A percentile compares a stretch with the other conserved stretches of the same genome.
Evolutionary conservation across 2,888 invertebrate species (phyloP).

Genomic region (Peribatodes rhomboidaria): DNA sequence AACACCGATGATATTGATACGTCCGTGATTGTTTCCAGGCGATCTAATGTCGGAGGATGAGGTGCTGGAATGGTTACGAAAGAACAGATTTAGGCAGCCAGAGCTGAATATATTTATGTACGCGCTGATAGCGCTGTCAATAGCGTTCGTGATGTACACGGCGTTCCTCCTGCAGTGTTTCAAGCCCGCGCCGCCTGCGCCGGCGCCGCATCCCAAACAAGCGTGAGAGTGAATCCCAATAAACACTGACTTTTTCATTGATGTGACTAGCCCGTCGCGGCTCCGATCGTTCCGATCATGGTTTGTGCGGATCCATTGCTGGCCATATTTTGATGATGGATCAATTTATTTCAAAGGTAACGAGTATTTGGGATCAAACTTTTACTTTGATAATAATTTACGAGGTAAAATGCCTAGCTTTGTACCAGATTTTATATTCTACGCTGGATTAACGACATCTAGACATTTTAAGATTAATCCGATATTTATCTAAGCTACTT

Average conservation of each 20-base stretch:
- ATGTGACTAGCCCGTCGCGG: slow-evolving; percentile 55
- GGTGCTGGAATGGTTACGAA: slow-evolving; percentile 96
- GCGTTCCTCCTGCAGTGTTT: slow-evolving; percentile 96
- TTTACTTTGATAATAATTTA: slow-evolving; percentile 59
- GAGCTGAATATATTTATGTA: slow-evolving; percentile 98
- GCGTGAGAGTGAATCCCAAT: slow-evolving; percentile 77
- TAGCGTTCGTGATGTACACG: slow-evolving; percentile 95
- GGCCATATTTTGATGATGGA: slow-evolving; percentile 52
- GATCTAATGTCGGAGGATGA: slow-evolving; percentile 94
- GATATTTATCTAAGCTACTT: slow-evolving; percentile 36
- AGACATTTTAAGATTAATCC: slow-evolving; percentile 47
- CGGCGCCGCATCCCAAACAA: slow-evolving; percentile 89
- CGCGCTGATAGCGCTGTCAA: slow-evolving; percentile 93
- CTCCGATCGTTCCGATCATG: slow-evolving; percentile 49
- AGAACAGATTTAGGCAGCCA: slow-evolving; percentile 96
- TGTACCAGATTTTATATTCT: slow-evolving; percentile 43
- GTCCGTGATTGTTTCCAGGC: slow-evolving; percentile 82
- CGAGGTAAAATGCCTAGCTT: slow-evolving; percentile 44
- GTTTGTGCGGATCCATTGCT: slow-evolving; percentile 56
- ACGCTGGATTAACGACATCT: slow-evolving; percentile 57
- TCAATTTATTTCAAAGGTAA: slow-evolving; percentile 60
- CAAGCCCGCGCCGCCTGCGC: slow-evolving; percentile 89
- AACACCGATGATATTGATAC: slow-evolving; percentile 5
- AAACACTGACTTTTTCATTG: slow-evolving; percentile 51
- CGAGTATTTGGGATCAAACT: slow-evolving; percentile 81